Percentiles rank a stretch among this genome's conserved stretches.
These are phyloP conservation scores for Myiagra hebetior DNA, from an alignment of 2,113 vertebrate species.

Conservation along the genomic window DNA sequence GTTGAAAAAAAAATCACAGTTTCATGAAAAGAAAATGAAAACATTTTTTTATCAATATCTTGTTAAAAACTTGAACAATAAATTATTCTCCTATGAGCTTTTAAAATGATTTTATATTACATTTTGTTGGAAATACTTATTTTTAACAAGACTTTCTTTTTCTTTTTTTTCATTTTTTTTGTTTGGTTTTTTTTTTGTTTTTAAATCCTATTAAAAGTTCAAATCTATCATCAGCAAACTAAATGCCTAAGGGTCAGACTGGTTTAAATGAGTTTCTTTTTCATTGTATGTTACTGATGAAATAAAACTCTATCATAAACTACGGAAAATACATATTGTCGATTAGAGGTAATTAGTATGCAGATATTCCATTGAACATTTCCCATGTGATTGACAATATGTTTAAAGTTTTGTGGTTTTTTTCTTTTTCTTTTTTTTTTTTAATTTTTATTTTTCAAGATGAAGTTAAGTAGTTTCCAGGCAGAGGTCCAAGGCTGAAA, in stretches of 20 bases:
- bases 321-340: conserved; percentile 73
- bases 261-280: conserved; percentile 64
- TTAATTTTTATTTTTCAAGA: conserved; percentile 14
- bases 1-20: conserved; percentile 80
- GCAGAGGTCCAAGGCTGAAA: conserved; percentile 59
- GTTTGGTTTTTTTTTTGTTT: neutral
- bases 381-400: conserved; percentile 66
- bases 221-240: conserved; percentile 72
- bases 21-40: conserved; percentile 80
- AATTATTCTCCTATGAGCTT: conserved; percentile 67
- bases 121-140: conserved; percentile 65
- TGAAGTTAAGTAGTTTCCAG: conserved; percentile 63
- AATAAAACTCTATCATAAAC: conserved; percentile 72
- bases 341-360: conserved; percentile 80
- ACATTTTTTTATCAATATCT: conserved; percentile 54
- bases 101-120: conserved; percentile 75
- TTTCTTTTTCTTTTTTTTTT: neutral
- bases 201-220: conserved; percentile 65
- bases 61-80: conserved; percentile 70
- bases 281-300: conserved; percentile 67
- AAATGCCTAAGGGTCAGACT: conserved; percentile 70
- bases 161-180: neutral
- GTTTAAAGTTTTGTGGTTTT: neutral
- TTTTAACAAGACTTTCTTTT: conserved; percentile 51
- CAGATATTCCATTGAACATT: conserved; percentile 67